Evolutionary conservation across 2,888 invertebrate species (phyloP), one percentile per base, ranked within the genome.

Genomic region (Tubiluchus corallicola): DNA sequence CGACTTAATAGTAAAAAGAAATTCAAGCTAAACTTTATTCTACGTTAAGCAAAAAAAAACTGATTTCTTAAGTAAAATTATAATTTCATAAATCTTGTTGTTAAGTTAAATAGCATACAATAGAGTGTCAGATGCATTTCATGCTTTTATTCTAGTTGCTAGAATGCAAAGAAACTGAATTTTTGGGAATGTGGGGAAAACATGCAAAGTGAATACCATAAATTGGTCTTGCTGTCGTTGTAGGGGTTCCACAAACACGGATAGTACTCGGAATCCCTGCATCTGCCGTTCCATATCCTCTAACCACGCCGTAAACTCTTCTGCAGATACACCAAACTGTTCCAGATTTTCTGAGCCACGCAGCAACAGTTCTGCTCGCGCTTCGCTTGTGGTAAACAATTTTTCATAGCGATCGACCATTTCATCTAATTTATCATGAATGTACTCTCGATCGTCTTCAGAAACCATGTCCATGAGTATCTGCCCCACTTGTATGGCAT

Each of bases 291-390:
- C 88, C 79, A 84, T 84, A 54, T 71, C 72, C 58, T 87, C 87
- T 82, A 90, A 85, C 90, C 90, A 90, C 0, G 77, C 80, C n/a
- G 83, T 80, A 20, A 90, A 69, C 60, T 87, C 85, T 68, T 90
- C 87, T 63, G 88, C 87, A 0, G 83, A 84, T 1, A 88, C 73
- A 1, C 87, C 87, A 47, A 88, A 67, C 61, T 87, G 85, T 2
- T 88, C 74, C n/a, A 90, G 69, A 1, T 84, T 85, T 63, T 82
- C 79, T 51, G 83, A 75, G 0, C 88, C 85, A 48, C 78, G 77
- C 52, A 79, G 79, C 43, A 94, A 68, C 3, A 90, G 70, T 37
- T 76, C 74, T 3, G 83, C 83, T 43, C 85, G 72, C 54, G 75
- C 74, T 47, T 87, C 77, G 49, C 84, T 85, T 29, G 5, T 9